These are phyloP conservation scores for Cerastis rubricosa DNA, from an alignment of 2,888 invertebrate species.

Conservation along the genomic window DNA sequence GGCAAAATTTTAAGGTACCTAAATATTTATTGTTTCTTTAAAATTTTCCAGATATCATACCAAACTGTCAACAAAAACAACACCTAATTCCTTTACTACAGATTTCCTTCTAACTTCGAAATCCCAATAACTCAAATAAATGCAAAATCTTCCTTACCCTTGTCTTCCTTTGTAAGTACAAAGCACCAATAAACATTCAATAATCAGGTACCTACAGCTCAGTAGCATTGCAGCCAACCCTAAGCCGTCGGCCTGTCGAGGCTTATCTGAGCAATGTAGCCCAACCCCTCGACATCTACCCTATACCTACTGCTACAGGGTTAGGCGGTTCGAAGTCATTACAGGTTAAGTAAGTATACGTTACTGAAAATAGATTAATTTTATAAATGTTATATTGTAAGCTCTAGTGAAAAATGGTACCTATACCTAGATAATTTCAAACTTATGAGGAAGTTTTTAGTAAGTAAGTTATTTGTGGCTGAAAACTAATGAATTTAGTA, in stretches of 20 bases:
- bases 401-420: no score
- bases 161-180: no score
- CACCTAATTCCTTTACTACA: background rate
- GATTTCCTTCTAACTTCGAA: background rate
- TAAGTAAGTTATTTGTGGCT: background rate
- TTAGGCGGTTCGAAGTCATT: background rate
- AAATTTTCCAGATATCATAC: no score
- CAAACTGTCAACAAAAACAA: background rate
- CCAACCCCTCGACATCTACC: slow-evolving; percentile 49
- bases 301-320: background rate
- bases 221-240: slow-evolving; percentile 47
- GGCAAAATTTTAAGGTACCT: no score
- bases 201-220: slow-evolving; percentile 38
- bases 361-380: no score
- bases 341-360: background rate
- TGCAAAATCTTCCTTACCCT: slow-evolving; percentile 1
- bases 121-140: background rate
- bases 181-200: slow-evolving; percentile 48
- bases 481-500: background rate
- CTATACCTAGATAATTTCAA: no score
- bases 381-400: no score
- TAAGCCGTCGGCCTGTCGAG: slow-evolving; percentile 64
- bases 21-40: no score
- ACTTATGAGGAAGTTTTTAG: no score
- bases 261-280: slow-evolving; percentile 55